phyloP scores from a whole-genome alignment of 2,888 invertebrate species.

The Odontocolon sp. region DNA sequence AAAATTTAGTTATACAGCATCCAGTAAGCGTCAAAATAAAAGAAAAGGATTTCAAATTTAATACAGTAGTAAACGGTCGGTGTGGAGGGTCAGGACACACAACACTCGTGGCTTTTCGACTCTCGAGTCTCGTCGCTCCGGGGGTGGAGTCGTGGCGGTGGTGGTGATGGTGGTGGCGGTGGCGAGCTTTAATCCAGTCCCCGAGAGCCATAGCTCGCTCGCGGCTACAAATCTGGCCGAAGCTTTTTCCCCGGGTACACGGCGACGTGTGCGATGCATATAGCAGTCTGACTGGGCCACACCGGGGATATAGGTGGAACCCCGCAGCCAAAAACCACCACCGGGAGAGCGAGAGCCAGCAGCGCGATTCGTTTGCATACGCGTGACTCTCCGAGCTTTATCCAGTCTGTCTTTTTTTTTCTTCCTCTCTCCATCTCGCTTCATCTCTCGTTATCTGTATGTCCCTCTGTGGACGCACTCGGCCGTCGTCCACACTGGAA shows the following conservation, averaged over 20 bases:
- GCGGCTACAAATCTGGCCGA: slow-evolving; percentile 61
- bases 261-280: slow-evolving; percentile 34
- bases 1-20: neutral
- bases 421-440: neutral
- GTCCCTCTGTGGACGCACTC: slow-evolving; percentile 22
- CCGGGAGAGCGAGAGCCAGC: slow-evolving; percentile 44
- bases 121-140: slow-evolving; percentile 44
- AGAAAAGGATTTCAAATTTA: slow-evolving; percentile 31
- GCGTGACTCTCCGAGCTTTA: slow-evolving; percentile 38
- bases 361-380: slow-evolving; percentile 56
- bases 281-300: slow-evolving; percentile 27
- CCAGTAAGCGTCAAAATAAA: neutral
- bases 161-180: slow-evolving; percentile 19
- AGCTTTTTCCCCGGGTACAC: slow-evolving; percentile 55
- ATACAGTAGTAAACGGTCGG: slow-evolving; percentile 23
- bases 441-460: slow-evolving; percentile 24
- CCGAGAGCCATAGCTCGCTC: slow-evolving; percentile 53
- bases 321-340: slow-evolving; percentile 54
- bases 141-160: slow-evolving; percentile 30
- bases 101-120: slow-evolving; percentile 50
- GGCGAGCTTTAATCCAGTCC: slow-evolving; percentile 61
- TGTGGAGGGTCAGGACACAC: slow-evolving; percentile 7
- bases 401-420: slow-evolving; percentile 27
- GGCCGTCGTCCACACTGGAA: slow-evolving; percentile 34
- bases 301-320: slow-evolving; percentile 42